Base-by-base conservation (phyloP, 2,113 vertebrate species). In the Ciconia maguari region DNA sequence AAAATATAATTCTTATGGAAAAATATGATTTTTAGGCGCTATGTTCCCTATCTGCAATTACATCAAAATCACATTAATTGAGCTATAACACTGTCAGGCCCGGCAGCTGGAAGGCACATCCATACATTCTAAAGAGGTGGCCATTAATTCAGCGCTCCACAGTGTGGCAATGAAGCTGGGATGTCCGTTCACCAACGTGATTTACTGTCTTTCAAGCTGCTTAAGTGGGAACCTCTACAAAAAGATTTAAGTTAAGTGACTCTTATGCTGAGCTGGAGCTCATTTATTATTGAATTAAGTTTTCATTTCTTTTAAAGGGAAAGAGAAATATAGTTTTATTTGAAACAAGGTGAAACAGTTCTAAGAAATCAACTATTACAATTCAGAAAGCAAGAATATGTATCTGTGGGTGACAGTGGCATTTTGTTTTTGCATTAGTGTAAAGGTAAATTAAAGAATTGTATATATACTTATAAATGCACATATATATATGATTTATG, bases 231-330 rank as follows among this genome's bases (percentile, higher is more conserved):
- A 98, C 98, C 98, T 98, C 98, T 98, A 98, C 98, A 98, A 98
- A 98, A 98, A 98, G 98, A 98, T 98, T 98, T 98, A 98, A 98
- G 98, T 98, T 98, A 98, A 98, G 98, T 98, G 98, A 98, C 98
- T 98, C 98, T 98, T 98, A 96, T 98, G 97, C 98, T 30, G 82
- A 97, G 98, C 98, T 96, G 97, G 97, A 98, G 98, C 98, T 98
- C 98, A 98, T 98, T 98, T 98, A 98, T 98, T 98, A 98, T 98
- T 98, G 98, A 98, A 98, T 98, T 98, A 98, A 98, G 98, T 98
- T 98, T 98, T 98, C 98, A 98, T 98, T 98, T 97, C 96, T 84
- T 97, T 98, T 98, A 98, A 98, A 97, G 94, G 97, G 96, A 98
- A 97, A 97, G 98, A 97, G 97, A 98, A 98, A 98, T 98, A 97